phyloP scores from a whole-genome alignment of 2,113 vertebrate genomes.

The Alouatta palliata region DNA sequence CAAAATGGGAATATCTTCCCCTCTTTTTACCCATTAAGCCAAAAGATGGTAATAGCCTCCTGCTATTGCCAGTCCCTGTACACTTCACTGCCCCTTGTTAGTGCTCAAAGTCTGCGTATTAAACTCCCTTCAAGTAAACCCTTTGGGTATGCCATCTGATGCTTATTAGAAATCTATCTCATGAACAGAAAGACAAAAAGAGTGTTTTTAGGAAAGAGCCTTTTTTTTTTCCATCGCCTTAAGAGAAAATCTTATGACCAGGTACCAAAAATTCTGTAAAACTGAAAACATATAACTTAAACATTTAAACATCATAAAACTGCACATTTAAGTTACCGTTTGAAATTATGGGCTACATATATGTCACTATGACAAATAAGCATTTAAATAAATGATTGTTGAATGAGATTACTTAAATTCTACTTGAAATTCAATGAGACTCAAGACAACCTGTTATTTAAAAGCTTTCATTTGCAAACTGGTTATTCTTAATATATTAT shows the following conservation, averaged over 20 bases:
- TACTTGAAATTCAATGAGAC: background rate
- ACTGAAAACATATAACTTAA: background rate
- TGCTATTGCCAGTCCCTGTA: background rate
- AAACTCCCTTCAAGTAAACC: conserved; percentile 9
- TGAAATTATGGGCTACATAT: background rate
- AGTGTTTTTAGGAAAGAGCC: background rate
- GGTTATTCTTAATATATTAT: background rate
- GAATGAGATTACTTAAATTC: background rate
- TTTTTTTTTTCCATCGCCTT: background rate
- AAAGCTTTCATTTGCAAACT: background rate
- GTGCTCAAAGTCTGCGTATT: background rate
- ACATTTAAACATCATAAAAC: background rate
- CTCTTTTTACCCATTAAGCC: background rate
- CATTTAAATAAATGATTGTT: background rate
- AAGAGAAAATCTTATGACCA: background rate
- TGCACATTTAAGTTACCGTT: background rate
- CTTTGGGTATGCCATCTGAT: conserved; percentile 1
- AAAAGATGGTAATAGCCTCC: background rate
- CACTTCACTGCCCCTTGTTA: background rate
- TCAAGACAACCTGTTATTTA: background rate
- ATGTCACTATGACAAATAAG: background rate
- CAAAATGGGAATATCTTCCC: background rate
- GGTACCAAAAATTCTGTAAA: background rate
- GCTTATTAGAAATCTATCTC: background rate
- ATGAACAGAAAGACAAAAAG: background rate